Evolutionary conservation across 2,888 invertebrate genomes (phyloP), one percentile per base, ranked within the genome.

Genomic region (Ennomos fuscantarius): DNA sequence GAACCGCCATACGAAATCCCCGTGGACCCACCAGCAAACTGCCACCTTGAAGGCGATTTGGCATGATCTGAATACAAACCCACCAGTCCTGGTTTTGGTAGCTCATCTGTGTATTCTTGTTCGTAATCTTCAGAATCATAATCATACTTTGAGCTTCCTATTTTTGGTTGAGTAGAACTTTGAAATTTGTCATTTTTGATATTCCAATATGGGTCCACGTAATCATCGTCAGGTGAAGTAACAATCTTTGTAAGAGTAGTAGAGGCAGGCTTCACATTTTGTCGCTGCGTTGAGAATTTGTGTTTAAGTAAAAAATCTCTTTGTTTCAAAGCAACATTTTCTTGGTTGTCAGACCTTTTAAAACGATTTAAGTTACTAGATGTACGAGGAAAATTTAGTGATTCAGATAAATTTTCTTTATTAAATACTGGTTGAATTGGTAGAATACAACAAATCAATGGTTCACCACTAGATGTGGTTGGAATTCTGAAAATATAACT

Each of bases 141-240:
- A 43, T 82, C 74, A 44, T 79, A 73, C 60, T 74, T 76, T 10
- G 40, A 45, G 8, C 33, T 53, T 32, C 13, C 53, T 12, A 32
- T 12, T 34, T 42, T 47, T 6, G 9, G 37, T 24, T 49, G 41
- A 31, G 41, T 34, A 11, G 55, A 65, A 43, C 54, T 66, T 53
- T 74, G 73, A 13, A 79, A 73, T 53, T 83, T 82, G 3, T 70
- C 59, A 62, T 79, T 85, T 73, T 88, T 91, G 9, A 91, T 79
- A 69, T 92, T 92, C 81, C 81, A 87, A 62, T 91, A 92, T 1
- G 91, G 91, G 65, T 92, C 91, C 35, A 75, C 71, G 32, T 87
- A 83, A 13, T 85, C 76, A 42, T 81, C 81, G 31, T 62, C 64
- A 13, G 57, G 11, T 11, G 77, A 69, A 35, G 79, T 79, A 2